These are phyloP conservation scores for Mythimna pallens DNA, from an alignment of 2,888 invertebrate species.

Conservation along the genomic window DNA sequence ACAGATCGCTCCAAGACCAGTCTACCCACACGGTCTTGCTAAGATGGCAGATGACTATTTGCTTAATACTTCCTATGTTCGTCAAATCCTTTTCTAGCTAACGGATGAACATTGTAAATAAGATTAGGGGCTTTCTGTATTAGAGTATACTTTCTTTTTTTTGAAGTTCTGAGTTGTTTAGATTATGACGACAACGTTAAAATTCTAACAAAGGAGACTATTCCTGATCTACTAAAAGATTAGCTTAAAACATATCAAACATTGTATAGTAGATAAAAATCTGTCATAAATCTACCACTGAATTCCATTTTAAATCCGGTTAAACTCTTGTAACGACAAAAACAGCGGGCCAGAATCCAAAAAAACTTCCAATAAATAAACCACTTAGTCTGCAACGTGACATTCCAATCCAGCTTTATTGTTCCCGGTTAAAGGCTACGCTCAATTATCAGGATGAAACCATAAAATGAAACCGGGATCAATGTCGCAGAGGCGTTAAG, in stretches of 20 bases:
- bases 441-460: constrained; percentile 58
- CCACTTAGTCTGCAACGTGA: constrained; percentile 48
- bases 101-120: constrained; percentile 53
- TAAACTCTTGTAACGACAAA: constrained; percentile 24
- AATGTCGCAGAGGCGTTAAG: background rate
- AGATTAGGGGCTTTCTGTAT: constrained; percentile 44
- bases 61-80: constrained; percentile 70
- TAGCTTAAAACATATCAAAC: background rate
- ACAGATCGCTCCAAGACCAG: constrained; percentile 65
- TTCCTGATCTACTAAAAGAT: background rate
- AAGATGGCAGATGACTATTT: constrained; percentile 64
- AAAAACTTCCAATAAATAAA: constrained; percentile 44
- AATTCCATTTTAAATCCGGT: background rate
- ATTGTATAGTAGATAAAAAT: background rate
- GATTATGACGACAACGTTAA: constrained; percentile 1
- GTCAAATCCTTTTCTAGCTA: constrained; percentile 58
- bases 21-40: constrained; percentile 74
- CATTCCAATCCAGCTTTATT: constrained; percentile 62
- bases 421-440: constrained; percentile 32
- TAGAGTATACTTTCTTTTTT: constrained; percentile 39
- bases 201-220: background rate
- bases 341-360: constrained; percentile 16
- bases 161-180: constrained; percentile 7
- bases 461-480: constrained; percentile 46
- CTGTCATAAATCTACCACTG: background rate